Evolutionary conservation across 2,797 vertebrate genomes (phyloP).

Genomic region (Poecilia picta): DNA sequence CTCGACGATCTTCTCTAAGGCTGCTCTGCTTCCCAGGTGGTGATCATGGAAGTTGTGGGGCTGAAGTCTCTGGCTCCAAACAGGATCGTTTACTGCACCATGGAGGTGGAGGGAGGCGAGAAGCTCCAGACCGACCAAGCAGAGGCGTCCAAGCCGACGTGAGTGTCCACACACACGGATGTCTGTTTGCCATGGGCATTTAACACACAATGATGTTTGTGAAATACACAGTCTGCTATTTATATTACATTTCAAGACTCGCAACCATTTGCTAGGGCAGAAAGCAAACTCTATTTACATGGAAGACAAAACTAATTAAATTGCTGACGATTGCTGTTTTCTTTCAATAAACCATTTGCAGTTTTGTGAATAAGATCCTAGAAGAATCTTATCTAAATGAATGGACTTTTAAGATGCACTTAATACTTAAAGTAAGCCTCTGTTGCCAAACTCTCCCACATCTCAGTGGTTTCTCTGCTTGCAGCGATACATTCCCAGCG

Average conservation of each 20-base stretch:
- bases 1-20: constrained; percentile 28
- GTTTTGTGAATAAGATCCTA: constrained; percentile 2
- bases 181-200: constrained; percentile 13
- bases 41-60: constrained; percentile 98
- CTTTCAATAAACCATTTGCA: neutral
- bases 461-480: constrained; percentile 13
- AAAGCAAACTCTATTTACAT: constrained; percentile 15
- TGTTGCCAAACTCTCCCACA: constrained; percentile 12
- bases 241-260: neutral
- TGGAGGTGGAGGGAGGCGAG: constrained; percentile 99
- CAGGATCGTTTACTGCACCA: constrained; percentile 98
- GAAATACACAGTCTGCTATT: neutral
- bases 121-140: constrained; percentile 99
- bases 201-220: neutral
- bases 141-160: constrained; percentile 98
- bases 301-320: constrained; percentile 15
- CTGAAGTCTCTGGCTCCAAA: constrained; percentile 97
- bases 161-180: constrained; percentile 67
- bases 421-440: constrained; percentile 7
- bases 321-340: constrained; percentile 16
- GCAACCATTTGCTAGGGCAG: neutral
- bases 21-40: constrained; percentile 84
- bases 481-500: constrained; percentile 3
- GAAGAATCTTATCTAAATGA: neutral
- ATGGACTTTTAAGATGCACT: constrained; percentile 13